These are phyloP conservation scores for Exaiptasia diaphana DNA, from an alignment of 64 coral and sea anemone genomes.

Conservation along the genomic window DNA sequence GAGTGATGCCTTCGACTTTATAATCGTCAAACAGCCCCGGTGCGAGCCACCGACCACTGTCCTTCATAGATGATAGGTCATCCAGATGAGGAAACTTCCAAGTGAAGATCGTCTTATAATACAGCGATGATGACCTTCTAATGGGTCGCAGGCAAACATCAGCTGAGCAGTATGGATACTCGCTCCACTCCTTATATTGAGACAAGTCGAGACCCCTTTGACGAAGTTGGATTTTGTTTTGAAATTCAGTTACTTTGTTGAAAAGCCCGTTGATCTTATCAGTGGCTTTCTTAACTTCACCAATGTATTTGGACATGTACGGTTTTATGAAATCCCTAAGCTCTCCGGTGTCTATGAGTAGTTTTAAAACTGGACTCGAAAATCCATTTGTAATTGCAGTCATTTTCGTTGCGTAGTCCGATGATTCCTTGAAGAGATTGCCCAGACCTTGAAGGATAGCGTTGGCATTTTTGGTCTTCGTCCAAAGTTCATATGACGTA, in stretches of 20 bases:
- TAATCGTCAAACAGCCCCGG: constrained; percentile 94
- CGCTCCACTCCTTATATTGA: constrained; percentile 60
- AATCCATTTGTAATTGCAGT: constrained; percentile 46
- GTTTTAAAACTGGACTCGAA: constrained; percentile 57
- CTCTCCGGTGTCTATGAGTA: constrained; percentile 65
- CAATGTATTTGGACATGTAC: constrained; percentile 72
- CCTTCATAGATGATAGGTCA: constrained; percentile 75
- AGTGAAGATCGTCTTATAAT: constrained; percentile 77
- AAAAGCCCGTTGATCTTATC: constrained; percentile 75
- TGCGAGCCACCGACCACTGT: constrained; percentile 83
- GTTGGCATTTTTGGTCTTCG: constrained; percentile 60
- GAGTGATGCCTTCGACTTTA: constrained; percentile 72
- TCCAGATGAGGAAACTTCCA: constrained; percentile 94
- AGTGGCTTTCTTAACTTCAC: constrained; percentile 49
- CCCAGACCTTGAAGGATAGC: constrained; percentile 66
- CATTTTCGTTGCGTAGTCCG: constrained; percentile 58
- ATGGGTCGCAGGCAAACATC: constrained; percentile 81
- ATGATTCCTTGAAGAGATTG: constrained; percentile 47
- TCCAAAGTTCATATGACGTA: constrained; percentile 67
- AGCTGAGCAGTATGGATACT: constrained; percentile 82
- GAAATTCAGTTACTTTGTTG: constrained; percentile 80
- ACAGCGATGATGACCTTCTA: constrained; percentile 76
- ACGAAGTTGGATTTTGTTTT: constrained; percentile 76
- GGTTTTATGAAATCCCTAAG: constrained; percentile 54
- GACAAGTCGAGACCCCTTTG: constrained; percentile 71